Evolutionary conservation across 2,797 vertebrate genomes (phyloP).

Genomic region (Lepilemur septentrionalis): DNA sequence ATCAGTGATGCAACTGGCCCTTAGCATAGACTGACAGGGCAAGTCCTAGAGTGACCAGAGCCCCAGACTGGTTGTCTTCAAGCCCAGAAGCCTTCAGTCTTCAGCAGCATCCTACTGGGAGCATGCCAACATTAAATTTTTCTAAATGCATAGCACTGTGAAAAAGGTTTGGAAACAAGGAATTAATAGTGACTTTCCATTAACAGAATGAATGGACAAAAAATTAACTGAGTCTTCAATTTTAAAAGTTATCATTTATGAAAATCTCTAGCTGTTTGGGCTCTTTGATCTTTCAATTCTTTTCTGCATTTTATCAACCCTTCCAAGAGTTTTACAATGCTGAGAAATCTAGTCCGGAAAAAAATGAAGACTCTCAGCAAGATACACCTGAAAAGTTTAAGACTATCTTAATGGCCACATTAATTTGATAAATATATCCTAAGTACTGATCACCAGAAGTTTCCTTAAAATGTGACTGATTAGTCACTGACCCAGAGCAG

Average conservation of each 20-base stretch:
- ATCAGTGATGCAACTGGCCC: background rate
- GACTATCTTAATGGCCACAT: constrained; percentile 1
- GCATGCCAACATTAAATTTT: background rate
- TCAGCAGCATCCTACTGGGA: background rate
- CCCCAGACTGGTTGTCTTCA: background rate
- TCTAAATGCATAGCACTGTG: constrained; percentile 19
- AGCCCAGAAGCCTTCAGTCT: background rate
- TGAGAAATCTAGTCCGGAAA: background rate
- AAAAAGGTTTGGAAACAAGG: constrained; percentile 33
- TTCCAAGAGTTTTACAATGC: constrained; percentile 28
- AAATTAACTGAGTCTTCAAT: constrained; percentile 11
- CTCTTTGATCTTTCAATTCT: background rate
- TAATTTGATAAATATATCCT: constrained; percentile 30
- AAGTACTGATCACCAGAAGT: background rate
- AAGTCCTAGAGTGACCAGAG: background rate
- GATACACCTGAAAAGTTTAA: constrained; percentile 12
- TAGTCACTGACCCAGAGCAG: background rate
- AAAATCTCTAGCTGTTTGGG: background rate
- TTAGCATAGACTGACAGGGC: background rate
- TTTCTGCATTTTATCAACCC: background rate
- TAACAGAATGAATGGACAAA: background rate
- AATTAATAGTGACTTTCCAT: constrained; percentile 37
- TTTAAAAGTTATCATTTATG: constrained; percentile 29
- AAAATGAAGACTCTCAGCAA: constrained; percentile 6
- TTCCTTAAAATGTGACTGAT: constrained; percentile 39